Base-by-base conservation (phyloP, 2,888 invertebrate genomes). In the Steinernema scapterisci region DNA sequence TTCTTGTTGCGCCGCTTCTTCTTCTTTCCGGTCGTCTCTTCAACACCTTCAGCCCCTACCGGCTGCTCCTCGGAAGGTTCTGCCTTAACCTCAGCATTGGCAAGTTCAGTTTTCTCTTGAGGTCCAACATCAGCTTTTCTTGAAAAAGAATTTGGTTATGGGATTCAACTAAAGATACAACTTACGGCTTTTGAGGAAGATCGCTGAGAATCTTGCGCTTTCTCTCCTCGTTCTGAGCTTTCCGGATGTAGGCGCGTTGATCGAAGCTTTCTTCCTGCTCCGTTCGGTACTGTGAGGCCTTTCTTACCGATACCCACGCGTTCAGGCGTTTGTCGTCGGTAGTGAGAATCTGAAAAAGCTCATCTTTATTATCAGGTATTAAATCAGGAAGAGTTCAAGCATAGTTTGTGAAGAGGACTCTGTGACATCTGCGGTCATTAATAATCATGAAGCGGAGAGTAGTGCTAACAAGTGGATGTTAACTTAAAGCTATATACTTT, bases 311-410 rank as follows among this genome's bases (percentile, higher is more conserved):
- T 82, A 93, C 95, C 99, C 97, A 99, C 83, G 92, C 92, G 85
- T 99, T 97, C 9, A 99, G 89, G 88, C 97, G 97, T 81, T 92
- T 92, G 88, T 97, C 97, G 86, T 94, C 93, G 0, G 95, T 95
- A 82, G 92, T 89, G 75, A 99, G 90, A 85, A 99, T 95, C 94
- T 95, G 86, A 25, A 77, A 74, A 45, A 31, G n/a, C 48, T n/a
- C 21, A 16, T 25, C 13, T 75, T 74, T 13, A 70, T 43, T 9
- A 70, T 27, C 7, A 43, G 70, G 6, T 63, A 43, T 6, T 51
- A 73, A n/a, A n/a, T n/a, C n/a, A n/a, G n/a, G n/a, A n/a, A n/a
- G n/a, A n/a, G n/a, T n/a, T n/a, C n/a, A n/a, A n/a, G n/a, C n/a
- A n/a, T n/a, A n/a, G n/a, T n/a, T n/a, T n/a, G n/a, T n/a, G n/a